Percentiles rank a stretch among this genome's conserved stretches.
Evolutionary conservation across 1,140 invertebrate species (phyloP).

Genomic region (Drosophila yakuba): DNA sequence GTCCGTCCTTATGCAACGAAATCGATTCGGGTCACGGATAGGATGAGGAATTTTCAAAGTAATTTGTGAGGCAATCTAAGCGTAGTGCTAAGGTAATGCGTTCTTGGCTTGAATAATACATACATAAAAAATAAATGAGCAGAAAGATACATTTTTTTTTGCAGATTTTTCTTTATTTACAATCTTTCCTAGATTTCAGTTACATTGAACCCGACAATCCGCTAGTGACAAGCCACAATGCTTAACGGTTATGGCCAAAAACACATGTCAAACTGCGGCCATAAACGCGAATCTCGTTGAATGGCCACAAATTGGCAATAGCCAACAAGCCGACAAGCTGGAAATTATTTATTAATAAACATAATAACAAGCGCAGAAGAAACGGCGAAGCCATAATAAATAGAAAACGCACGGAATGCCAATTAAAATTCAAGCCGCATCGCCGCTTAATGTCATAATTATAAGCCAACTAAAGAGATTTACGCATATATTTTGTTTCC

Average conservation of each 20-base stretch:
- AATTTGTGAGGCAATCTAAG: too few relatives aligned
- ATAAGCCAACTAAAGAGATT: constrained; percentile 83
- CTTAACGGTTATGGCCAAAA: constrained; percentile 46
- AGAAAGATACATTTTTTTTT: too few relatives aligned
- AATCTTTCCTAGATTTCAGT: too few relatives aligned
- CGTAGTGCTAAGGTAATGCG: too few relatives aligned
- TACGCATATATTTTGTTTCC: constrained; percentile 78
- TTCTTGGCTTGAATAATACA: not conserved
- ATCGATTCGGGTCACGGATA: constrained; percentile 39
- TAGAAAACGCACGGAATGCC: constrained; percentile 54
- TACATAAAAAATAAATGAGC: too few relatives aligned
- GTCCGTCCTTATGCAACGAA: constrained; percentile 35
- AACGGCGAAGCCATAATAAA: constrained; percentile 28
- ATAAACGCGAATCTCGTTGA: constrained; percentile 60
- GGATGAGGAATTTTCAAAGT: constrained; percentile 13
- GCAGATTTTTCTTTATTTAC: not conserved
- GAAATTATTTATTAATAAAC: constrained; percentile 80
- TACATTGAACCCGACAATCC: not conserved
- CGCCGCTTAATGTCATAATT: constrained; percentile 82
- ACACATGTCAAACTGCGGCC: constrained; percentile 56
- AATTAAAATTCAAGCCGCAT: constrained; percentile 82
- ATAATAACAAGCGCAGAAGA: constrained; percentile 48
- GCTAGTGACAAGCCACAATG: constrained; percentile 43
- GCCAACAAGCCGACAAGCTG: constrained; percentile 23
- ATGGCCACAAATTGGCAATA: constrained; percentile 59